Conservation (phyloP, 2,888 invertebrate species). For the Cerceris rybyensis region DNA sequence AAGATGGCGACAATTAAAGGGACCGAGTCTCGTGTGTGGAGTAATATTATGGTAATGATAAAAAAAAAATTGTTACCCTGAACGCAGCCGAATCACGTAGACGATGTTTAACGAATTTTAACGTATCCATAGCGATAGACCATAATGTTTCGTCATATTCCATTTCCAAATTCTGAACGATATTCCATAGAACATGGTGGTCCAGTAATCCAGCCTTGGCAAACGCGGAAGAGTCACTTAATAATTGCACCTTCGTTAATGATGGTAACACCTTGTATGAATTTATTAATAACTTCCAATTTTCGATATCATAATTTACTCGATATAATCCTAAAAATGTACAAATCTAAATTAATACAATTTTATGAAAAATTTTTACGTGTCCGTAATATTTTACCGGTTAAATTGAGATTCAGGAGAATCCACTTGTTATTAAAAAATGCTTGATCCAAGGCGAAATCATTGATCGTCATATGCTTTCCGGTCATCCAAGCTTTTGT, state of each 20-base stretch:
- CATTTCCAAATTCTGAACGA: conserved; percentile 83
- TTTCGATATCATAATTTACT: conserved; percentile 86
- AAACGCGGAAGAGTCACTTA: conserved; percentile 87
- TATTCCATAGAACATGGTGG: conserved; percentile 84
- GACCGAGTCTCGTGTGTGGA: neutral
- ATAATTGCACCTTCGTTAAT: conserved; percentile 86
- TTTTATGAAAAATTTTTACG: neutral
- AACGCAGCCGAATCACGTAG: conserved; percentile 30
- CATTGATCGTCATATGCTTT: conserved; percentile 70
- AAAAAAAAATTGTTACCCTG: conserved; percentile 35
- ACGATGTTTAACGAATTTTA: conserved; percentile 82
- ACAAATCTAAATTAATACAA: neutral
- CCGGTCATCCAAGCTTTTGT: conserved; percentile 83
- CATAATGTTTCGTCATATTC: conserved; percentile 85
- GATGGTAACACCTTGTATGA: conserved; percentile 84
- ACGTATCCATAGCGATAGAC: conserved; percentile 82
- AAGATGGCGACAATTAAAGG: too few relatives aligned
- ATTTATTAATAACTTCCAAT: conserved; percentile 84
- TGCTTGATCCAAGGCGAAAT: conserved; percentile 73
- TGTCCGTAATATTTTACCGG: conserved; percentile 81
- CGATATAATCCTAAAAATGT: conserved; percentile 85
- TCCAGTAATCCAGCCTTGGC: conserved; percentile 84
- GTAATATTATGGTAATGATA: neutral
- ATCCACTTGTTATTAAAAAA: conserved; percentile 83
- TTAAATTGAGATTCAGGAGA: conserved; percentile 86